Evolutionary conservation across 2,888 invertebrate genomes (phyloP).

Genomic region (Cephus sareptanus): DNA sequence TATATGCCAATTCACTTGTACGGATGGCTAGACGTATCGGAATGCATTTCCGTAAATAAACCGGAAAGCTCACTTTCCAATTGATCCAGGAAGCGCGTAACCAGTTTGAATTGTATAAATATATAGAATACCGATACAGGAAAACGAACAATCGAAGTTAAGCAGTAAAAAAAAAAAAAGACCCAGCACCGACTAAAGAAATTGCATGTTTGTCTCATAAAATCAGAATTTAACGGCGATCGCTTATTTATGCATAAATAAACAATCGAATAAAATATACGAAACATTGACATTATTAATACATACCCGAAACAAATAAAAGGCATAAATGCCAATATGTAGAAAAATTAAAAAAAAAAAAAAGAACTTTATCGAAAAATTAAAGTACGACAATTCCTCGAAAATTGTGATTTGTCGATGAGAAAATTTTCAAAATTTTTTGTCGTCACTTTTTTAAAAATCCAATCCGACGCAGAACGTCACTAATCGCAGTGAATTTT

Average conservation of each 20-base stretch:
- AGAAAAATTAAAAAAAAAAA: not conserved
- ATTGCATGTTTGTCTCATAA: no score
- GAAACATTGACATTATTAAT: no score
- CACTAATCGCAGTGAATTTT: not conserved
- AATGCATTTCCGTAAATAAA: not conserved
- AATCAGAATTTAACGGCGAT: no score
- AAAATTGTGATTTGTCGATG: not conserved
- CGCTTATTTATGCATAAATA: no score
- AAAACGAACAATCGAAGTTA: not conserved
- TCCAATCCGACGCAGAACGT: no score
- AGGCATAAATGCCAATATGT: no score
- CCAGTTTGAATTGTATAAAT: not conserved
- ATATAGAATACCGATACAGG: not conserved
- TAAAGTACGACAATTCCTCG: not conserved
- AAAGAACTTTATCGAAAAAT: not conserved
- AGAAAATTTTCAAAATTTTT: not conserved
- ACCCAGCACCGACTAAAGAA: not conserved
- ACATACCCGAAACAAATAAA: no score
- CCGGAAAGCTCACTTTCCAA: not conserved
- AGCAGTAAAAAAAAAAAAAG: no score
- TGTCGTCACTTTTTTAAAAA: no score
- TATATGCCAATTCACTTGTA: not conserved
- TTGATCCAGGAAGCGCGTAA: not conserved
- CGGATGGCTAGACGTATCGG: not conserved
- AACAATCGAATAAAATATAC: no score